These are phyloP conservation scores for Protodeltote pygarga DNA, from an alignment of 2,888 invertebrate species.

Conservation along the genomic window DNA sequence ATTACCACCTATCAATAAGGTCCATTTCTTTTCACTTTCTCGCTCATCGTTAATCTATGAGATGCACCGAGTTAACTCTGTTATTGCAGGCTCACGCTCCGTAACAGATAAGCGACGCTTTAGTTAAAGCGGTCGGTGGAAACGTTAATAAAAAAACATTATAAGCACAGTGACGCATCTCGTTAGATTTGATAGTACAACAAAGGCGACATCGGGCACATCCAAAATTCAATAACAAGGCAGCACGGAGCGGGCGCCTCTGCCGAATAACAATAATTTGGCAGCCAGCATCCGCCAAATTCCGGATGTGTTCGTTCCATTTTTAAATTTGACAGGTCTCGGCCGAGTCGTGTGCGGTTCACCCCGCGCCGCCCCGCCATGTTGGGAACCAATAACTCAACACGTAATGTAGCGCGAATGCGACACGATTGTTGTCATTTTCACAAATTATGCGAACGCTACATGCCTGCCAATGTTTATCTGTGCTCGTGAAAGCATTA, in stretches of 20 bases:
- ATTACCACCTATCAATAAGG: conserved; percentile 60
- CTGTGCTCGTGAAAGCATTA: conserved; percentile 78
- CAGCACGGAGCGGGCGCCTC: conserved; percentile 64
- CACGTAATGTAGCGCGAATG: conserved; percentile 79
- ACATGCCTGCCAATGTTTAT: conserved; percentile 81
- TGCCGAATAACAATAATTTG: conserved; percentile 85
- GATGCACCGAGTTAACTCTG: conserved; percentile 33
- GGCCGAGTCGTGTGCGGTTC: conserved; percentile 54
- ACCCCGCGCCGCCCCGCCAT: conserved; percentile 42
- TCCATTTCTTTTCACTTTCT: conserved; percentile 55
- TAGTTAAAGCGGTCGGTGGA: conserved; percentile 27
- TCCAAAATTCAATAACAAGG: conserved; percentile 82
- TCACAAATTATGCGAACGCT: conserved; percentile 81
- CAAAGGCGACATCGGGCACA: conserved; percentile 71
- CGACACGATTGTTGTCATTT: conserved; percentile 83
- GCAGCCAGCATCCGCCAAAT: conserved; percentile 80
- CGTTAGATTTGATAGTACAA: conserved; percentile 65
- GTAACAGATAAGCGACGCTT: conserved; percentile 30
- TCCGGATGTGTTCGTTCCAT: conserved; percentile 82
- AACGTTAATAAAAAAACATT: conserved; percentile 43
- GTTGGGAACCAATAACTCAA: conserved; percentile 71
- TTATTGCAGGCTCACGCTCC: conserved; percentile 35
- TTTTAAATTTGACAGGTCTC: conserved; percentile 85
- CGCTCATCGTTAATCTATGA: conserved; percentile 47
- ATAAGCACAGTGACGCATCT: conserved; percentile 47